Conservation (phyloP, 2,113 vertebrate genomes). For the Genyomyrus donnyi region DNA sequence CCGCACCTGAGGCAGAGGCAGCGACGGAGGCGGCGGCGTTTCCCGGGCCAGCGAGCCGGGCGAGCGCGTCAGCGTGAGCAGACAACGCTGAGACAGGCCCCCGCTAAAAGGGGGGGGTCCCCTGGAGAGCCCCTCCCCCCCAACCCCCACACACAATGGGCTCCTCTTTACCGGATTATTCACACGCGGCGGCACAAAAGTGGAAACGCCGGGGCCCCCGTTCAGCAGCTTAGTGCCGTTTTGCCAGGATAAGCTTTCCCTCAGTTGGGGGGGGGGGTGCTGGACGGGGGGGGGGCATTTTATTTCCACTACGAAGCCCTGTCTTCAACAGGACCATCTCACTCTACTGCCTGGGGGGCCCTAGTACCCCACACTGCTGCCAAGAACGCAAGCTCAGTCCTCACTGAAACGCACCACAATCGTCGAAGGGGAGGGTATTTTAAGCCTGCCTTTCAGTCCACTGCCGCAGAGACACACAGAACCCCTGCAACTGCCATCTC, state of each 20-base stretch:
- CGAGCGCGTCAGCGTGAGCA: background rate
- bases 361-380: conserved; percentile 7
- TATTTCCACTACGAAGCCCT: conserved; percentile 39
- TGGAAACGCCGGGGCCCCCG: conserved; percentile 39
- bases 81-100: background rate
- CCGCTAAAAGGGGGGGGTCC: background rate
- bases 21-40: background rate
- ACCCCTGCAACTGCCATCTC: conserved; percentile 25
- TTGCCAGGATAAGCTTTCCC: conserved; percentile 56
- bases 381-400: background rate
- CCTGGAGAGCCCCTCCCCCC: conserved; percentile 7
- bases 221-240: conserved; percentile 51
- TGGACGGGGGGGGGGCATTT: conserved; percentile 39
- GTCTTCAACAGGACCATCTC: conserved; percentile 32
- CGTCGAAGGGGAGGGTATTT: background rate
- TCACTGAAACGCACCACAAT: background rate
- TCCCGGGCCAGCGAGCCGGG: conserved; percentile 32
- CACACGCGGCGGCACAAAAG: conserved; percentile 43
- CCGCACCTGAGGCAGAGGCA: background rate
- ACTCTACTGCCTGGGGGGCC: background rate
- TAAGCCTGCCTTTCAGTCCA: background rate
- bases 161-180: conserved; percentile 56
- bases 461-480: background rate
- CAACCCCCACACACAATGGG: conserved; percentile 36
- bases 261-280: conserved; percentile 34